phyloP scores from a whole-genome alignment of 2,113 vertebrate genomes.

The Aptenodytes patagonicus region DNA sequence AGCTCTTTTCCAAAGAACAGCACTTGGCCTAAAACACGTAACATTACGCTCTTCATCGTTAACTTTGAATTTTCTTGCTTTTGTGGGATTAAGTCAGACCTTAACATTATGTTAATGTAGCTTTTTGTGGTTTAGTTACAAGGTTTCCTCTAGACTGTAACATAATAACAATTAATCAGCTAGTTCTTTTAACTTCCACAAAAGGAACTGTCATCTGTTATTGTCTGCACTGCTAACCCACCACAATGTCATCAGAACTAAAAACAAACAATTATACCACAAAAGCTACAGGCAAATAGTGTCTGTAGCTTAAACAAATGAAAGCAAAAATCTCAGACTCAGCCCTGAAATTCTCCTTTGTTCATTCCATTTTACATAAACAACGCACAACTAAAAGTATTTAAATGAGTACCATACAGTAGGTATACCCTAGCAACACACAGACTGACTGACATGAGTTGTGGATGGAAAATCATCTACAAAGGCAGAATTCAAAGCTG shows the following conservation, averaged over 20 bases:
- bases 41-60: background rate
- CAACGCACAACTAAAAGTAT: background rate
- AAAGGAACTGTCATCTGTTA: slow-evolving; percentile 51
- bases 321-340: background rate
- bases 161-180: slow-evolving; percentile 61
- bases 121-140: slow-evolving; percentile 63
- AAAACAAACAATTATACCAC: slow-evolving; percentile 13
- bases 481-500: background rate
- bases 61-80: slow-evolving; percentile 52
- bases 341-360: background rate
- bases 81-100: slow-evolving; percentile 38
- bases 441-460: background rate
- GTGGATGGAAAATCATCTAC: background rate
- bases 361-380: background rate
- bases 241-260: background rate
- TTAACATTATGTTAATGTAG: slow-evolving; percentile 44
- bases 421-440: background rate
- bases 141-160: slow-evolving; percentile 28
- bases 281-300: slow-evolving; percentile 15
- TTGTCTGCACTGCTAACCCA: slow-evolving; percentile 29
- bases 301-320: background rate
- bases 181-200: slow-evolving; percentile 49
- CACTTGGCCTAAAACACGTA: background rate
- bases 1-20: background rate
- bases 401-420: background rate